Evolutionary conservation across 2,888 invertebrate genomes (phyloP), one percentile per base, ranked within the genome.

Genomic region (Rhingia rostrata): DNA sequence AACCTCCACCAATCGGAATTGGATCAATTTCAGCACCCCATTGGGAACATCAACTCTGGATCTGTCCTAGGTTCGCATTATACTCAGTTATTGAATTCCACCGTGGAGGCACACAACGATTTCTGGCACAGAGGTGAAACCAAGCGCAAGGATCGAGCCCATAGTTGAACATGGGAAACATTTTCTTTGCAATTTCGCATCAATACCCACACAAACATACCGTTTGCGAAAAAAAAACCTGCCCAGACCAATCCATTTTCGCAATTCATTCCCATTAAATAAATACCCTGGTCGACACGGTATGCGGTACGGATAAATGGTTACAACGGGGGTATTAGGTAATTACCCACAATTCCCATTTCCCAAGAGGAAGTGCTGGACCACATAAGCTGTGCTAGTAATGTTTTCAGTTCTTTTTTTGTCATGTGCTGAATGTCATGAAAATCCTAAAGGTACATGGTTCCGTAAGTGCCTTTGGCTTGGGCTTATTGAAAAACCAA

Each of bases 211-310:
- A 22, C 22, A 22, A 2, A 51, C 60, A 35, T 22, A 14, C 35
- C n/a, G 49, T 41, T 37, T 5, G 39, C 43, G 49, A 12, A 64
- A 30, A 37, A 56, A 63, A 80, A 47, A 41, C 2, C 22, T 39
- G 63, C 39, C 45, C 51, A 45, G 7, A 56, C 51, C 63, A 64
- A 70, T 64, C 75, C 72, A 49, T 77, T 82, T 66, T 72, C 77
- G 77, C 82, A 82, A 82, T 82, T 82, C 82, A 72, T 82, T 77
- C 77, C 47, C 77, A 77, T 82, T 82, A 70, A 77, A 77, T 72
- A 77, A 72, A 77, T 81, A 69, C 80, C 54, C 37, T 54, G 33
- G 66, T 9, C 39, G 70, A 41, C 43, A 53, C 35, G 56, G 66
- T 32, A 33, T 35, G 45, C 35, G 56, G 66, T 32, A 33, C 32